Evolutionary conservation across 2,888 invertebrate genomes (phyloP).

Genomic region (Osedax fenrisi): DNA sequence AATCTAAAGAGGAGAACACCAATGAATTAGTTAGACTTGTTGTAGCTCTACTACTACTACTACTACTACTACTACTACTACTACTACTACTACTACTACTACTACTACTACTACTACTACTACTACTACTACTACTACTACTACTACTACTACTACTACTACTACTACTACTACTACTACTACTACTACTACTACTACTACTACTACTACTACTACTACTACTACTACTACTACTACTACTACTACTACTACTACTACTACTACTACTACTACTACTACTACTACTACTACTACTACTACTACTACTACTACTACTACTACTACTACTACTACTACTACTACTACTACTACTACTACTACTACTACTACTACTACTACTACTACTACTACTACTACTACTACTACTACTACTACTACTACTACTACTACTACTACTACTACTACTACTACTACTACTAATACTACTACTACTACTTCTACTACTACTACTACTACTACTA

Average conservation of each 20-base stretch:
- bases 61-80: constrained; percentile 2
- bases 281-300: neutral
- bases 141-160: constrained; percentile 2
- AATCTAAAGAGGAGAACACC: too few relatives aligned
- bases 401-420: neutral
- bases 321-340: neutral
- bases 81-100: neutral
- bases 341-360: neutral
- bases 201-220: neutral
- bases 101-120: neutral
- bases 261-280: neutral
- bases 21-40: too few relatives aligned
- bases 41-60: neutral
- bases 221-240: neutral
- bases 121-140: neutral
- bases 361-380: constrained; percentile 6
- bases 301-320: neutral
- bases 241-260: neutral
- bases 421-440: constrained; percentile 7
- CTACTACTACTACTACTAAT: too few relatives aligned
- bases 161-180: neutral
- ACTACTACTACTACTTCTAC: neutral
- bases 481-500: neutral
- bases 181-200: neutral
- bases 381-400: constrained; percentile 6